Percentiles rank a stretch among this genome's conserved stretches.
Conservation (phyloP, 2,888 invertebrate species). For the Hydrotaea diabolus region DNA sequence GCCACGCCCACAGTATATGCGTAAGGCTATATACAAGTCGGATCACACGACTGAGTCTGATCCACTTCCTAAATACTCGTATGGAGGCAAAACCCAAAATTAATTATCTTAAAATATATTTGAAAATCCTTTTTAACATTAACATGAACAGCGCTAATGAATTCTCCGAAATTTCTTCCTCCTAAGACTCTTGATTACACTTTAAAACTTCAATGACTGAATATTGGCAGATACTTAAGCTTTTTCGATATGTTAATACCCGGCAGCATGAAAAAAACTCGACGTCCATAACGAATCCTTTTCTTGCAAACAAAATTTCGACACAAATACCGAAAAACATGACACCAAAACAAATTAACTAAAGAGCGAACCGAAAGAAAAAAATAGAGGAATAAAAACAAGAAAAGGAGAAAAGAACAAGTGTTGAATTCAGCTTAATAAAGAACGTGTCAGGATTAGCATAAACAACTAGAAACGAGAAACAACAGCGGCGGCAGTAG, state of each 20-base stretch:
- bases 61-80: too few species aligned
- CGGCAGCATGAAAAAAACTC: background rate
- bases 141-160: background rate
- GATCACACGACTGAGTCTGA: too few species aligned
- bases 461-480: constrained; percentile 50
- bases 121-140: background rate
- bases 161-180: background rate
- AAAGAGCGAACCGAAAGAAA: constrained; percentile 34
- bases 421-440: constrained; percentile 54
- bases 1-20: too few species aligned
- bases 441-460: constrained; percentile 57
- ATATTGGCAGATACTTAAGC: constrained; percentile 16
- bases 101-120: background rate
- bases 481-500: background rate
- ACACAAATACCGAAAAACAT: constrained; percentile 39
- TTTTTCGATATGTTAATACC: background rate
- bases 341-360: constrained; percentile 51
- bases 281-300: constrained; percentile 27
- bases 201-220: constrained; percentile 11
- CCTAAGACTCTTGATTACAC: background rate
- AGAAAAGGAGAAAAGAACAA: constrained; percentile 4
- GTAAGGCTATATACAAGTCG: too few species aligned
- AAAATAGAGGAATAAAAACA: background rate
- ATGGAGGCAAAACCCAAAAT: too few species aligned
- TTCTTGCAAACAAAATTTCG: constrained; percentile 3